phyloP scores from a whole-genome alignment of 1,140 invertebrate species.

The Calycopis cecrops region DNA sequence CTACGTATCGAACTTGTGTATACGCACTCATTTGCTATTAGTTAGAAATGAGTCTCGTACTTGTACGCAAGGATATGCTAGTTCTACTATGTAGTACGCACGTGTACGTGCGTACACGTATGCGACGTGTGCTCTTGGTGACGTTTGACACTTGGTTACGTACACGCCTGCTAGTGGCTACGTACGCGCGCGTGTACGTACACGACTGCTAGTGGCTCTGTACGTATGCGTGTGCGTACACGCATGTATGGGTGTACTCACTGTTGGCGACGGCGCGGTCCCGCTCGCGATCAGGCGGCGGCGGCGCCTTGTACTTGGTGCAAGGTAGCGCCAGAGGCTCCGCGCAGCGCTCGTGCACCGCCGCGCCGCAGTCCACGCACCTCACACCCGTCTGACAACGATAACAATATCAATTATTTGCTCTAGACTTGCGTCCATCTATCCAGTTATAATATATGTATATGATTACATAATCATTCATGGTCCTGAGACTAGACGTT shows the following conservation, averaged over 20 bases:
- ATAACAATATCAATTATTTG: too few relatives aligned
- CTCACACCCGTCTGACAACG: constrained; percentile 82
- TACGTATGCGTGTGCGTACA: background rate
- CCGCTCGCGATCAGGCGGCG: constrained; percentile 80
- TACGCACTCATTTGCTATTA: too few relatives aligned
- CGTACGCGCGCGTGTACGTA: constrained; percentile 4
- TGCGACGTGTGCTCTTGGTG: background rate
- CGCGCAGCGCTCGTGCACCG: constrained; percentile 95
- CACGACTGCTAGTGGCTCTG: background rate
- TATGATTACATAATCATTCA: too few relatives aligned
- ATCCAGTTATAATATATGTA: too few relatives aligned
- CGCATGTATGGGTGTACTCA: constrained; percentile 17
- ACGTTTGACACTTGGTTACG: constrained; percentile 14
- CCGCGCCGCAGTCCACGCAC: constrained; percentile 96
- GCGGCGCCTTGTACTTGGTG: constrained; percentile 89
- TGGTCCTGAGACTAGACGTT: too few relatives aligned
- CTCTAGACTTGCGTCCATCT: too few relatives aligned
- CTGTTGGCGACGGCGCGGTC: constrained; percentile 59
- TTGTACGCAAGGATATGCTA: too few relatives aligned
- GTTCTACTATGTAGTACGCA: too few relatives aligned
- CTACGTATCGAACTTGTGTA: too few relatives aligned
- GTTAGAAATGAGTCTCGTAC: too few relatives aligned
- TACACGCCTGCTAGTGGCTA: background rate
- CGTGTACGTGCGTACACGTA: background rate
- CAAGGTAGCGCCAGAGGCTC: constrained; percentile 93